These are phyloP conservation scores for Neotoma lepida DNA, from an alignment of 2,113 vertebrate species.

Conservation along the genomic window DNA sequence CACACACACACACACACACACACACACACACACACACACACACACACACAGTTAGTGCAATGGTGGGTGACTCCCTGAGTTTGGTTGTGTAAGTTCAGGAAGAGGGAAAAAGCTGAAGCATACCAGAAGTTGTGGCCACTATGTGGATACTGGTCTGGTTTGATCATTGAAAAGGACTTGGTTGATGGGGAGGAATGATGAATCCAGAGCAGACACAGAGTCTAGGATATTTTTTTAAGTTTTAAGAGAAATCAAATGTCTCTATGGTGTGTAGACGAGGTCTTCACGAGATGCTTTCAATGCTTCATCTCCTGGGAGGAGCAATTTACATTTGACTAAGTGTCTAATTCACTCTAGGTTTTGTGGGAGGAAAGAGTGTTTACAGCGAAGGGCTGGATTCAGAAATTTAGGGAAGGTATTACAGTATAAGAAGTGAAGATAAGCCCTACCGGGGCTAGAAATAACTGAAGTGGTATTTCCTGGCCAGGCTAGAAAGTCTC, in stretches of 20 bases:
- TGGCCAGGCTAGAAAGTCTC: not conserved
- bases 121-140: not conserved
- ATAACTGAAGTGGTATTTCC: not conserved
- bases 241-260: not conserved
- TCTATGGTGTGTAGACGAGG: not conserved
- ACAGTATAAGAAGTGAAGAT: not conserved
- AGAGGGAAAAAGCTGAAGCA: not conserved
- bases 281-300: not conserved
- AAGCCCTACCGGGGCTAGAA: not conserved
- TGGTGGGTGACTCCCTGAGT: not conserved
- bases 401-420: not conserved
- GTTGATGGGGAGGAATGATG: not conserved
- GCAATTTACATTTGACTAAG: not conserved
- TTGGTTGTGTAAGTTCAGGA: not conserved
- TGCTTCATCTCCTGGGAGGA: conserved; percentile 16
- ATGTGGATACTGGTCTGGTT: not conserved
- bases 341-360: conserved; percentile 24
- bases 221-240: not conserved
- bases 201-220: not conserved
- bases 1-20: not conserved
- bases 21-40: too few relatives aligned
- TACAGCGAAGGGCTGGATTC: not conserved
- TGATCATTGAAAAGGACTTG: not conserved
- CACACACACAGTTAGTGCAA: not conserved
- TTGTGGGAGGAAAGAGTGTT: conserved; percentile 28